These are phyloP conservation scores for Acrocephalus scirpaceus DNA, from an alignment of 2,797 vertebrate species.

Conservation along the genomic window DNA sequence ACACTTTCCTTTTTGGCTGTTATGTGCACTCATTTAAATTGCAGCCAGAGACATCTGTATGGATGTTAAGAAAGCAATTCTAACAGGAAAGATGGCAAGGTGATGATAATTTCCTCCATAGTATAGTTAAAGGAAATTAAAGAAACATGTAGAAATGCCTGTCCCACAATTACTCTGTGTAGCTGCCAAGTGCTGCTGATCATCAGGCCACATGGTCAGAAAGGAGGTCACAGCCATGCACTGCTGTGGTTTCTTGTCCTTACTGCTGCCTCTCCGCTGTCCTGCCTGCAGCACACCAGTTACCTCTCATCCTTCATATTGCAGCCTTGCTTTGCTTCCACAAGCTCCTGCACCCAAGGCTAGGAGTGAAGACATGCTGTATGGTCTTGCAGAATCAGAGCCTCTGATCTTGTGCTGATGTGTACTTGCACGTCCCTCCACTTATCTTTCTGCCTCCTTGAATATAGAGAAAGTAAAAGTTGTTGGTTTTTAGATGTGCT, in stretches of 20 bases:
- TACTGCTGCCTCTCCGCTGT: background rate
- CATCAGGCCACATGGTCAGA: rapidly evolving
- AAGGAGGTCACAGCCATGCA: background rate
- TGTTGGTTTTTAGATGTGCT: background rate
- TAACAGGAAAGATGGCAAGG: rapidly evolving
- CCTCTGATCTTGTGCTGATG: background rate
- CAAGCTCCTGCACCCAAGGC: background rate
- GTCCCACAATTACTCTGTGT: background rate
- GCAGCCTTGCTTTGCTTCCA: background rate
- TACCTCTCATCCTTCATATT: background rate
- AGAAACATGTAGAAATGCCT: rapidly evolving
- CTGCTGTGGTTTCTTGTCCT: background rate
- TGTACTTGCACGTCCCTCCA: background rate
- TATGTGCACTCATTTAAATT: background rate
- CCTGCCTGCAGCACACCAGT: background rate
- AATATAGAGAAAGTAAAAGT: background rate
- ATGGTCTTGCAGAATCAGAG: background rate
- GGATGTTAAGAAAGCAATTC: background rate
- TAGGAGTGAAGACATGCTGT: rapidly evolving
- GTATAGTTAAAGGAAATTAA: background rate
- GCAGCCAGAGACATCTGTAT: background rate
- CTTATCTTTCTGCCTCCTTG: background rate
- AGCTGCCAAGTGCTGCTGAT: background rate
- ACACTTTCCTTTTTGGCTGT: background rate
- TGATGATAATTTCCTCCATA: background rate